Evolutionary conservation across 2,113 vertebrate genomes (phyloP).

Genomic region (Nothoprocta perdicaria): DNA sequence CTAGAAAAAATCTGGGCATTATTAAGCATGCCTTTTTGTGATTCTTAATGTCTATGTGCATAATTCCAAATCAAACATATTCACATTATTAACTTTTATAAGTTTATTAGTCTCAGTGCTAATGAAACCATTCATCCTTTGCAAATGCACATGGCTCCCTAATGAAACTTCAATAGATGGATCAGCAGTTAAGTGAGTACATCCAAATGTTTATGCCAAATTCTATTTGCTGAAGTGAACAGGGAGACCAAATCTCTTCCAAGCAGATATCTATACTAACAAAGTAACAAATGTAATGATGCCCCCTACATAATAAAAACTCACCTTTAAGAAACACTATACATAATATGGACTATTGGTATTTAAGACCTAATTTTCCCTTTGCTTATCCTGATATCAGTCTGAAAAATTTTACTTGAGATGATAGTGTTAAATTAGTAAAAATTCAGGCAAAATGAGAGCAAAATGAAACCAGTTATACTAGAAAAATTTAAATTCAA

Average conservation of each 20-base stretch:
- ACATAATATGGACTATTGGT: not conserved
- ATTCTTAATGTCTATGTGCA: conserved; percentile 75
- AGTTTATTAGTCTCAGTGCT: conserved; percentile 86
- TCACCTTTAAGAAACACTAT: not conserved
- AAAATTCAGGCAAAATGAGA: not conserved
- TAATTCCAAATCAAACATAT: conserved; percentile 87
- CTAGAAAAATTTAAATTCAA: not conserved
- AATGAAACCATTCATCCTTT: conserved; percentile 85
- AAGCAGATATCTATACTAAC: conserved; percentile 28
- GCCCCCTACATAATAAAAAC: not conserved
- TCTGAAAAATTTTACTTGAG: not conserved
- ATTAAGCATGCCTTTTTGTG: conserved; percentile 49
- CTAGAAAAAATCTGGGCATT: conserved; percentile 34
- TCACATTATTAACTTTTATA: conserved; percentile 88
- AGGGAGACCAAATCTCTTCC: conserved; percentile 50
- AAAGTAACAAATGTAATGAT: not conserved
- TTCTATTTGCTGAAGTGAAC: conserved; percentile 66
- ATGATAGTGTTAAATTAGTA: not conserved
- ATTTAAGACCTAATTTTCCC: not conserved
- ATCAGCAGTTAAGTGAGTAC: conserved; percentile 75
- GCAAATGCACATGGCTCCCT: conserved; percentile 81
- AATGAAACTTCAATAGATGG: conserved; percentile 80
- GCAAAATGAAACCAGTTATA: not conserved
- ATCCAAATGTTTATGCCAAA: conserved; percentile 73
- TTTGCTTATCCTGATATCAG: not conserved